Base-by-base conservation (phyloP, 2,888 invertebrate species). In the Andricus curvator region DNA sequence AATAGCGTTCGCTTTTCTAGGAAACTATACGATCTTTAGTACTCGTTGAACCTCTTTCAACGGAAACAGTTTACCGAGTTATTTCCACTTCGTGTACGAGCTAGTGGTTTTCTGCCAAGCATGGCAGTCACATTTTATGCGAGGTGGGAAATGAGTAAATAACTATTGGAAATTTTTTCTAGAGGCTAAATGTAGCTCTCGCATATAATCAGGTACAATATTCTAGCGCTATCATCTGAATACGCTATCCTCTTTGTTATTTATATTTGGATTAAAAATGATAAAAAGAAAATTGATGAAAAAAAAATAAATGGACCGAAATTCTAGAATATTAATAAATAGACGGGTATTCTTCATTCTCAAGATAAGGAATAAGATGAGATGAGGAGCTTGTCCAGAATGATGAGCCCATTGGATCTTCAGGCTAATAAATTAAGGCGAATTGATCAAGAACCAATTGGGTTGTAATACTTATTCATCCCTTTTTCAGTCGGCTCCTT, bases 1-100 rank as follows among this genome's bases (percentile, higher is more conserved):
- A 80, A 80, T 70, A 78, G 78, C 51, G 25, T 77, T 67, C 62
- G 62, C 80, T 78, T 80, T 80, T 80, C 80, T 80, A 22, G 78
- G 78, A 80, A 78, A 70, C 56, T 70, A 77, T 41, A 78, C 68
- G 37, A 78, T 68, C 77, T 80, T 78, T 78, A 78, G 60, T 66
- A 70, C 77, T 80, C 80, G 80, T 80, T 80, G 70, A 70, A 78
- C 48, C 80, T 80, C 78, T 64, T 80, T 78, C 80, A 70, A 80
- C 65, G 80, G 64, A 80, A 80, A 48, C 80, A 70, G 48, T 80
- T 78, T 80, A 78, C 80, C 56, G 51, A 78, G 78, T 68, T 80
- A 78, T 80, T 80, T 80, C 78, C 78, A 74, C 78, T 78, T 80
- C 41, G 65, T 80, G 62, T 62, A 78, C 51, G 56, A 33, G 51